Evolutionary conservation across 2,797 vertebrate species (phyloP).

Genomic region (Hafferia zeledoni): DNA sequence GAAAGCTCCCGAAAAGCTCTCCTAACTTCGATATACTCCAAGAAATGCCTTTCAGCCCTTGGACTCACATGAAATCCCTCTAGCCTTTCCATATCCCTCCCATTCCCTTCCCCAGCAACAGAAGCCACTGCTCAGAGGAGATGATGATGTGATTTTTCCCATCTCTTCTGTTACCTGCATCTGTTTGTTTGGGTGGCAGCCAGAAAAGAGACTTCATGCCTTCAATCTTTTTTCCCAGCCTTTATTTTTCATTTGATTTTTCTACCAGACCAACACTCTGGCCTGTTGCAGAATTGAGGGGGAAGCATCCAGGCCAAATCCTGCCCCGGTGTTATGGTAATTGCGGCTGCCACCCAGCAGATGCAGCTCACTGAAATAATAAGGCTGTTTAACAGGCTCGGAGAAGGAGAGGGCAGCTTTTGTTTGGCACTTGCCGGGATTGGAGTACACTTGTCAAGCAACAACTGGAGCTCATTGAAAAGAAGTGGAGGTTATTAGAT

Average conservation of each 20-base stretch:
- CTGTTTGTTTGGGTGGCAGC: constrained; percentile 67
- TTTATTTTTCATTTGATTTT: not conserved
- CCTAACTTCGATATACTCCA: too few species aligned
- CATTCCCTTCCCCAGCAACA: not conserved
- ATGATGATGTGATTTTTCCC: not conserved
- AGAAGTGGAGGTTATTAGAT: constrained; percentile 70
- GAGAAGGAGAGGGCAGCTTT: constrained; percentile 64
- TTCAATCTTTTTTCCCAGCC: not conserved
- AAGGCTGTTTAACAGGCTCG: constrained; percentile 46
- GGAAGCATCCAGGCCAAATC: constrained; percentile 40
- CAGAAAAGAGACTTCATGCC: constrained; percentile 55
- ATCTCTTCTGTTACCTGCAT: constrained; percentile 62
- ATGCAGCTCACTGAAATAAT: constrained; percentile 56
- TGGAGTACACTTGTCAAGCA: constrained; percentile 75
- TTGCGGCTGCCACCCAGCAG: constrained; percentile 57
- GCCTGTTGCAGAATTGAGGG: not conserved
- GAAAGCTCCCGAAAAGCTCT: not conserved
- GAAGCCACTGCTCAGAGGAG: not conserved
- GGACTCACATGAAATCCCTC: not conserved
- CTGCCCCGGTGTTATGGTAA: constrained; percentile 75
- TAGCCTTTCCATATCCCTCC: not conserved
- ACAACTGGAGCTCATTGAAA: constrained; percentile 64
- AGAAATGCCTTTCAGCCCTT: not conserved
- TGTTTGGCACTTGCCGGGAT: constrained; percentile 70
- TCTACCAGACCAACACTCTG: not conserved